These are phyloP conservation scores for Anarrhichthys ocellatus DNA, from an alignment of 2,113 vertebrate genomes.

Conservation along the genomic window DNA sequence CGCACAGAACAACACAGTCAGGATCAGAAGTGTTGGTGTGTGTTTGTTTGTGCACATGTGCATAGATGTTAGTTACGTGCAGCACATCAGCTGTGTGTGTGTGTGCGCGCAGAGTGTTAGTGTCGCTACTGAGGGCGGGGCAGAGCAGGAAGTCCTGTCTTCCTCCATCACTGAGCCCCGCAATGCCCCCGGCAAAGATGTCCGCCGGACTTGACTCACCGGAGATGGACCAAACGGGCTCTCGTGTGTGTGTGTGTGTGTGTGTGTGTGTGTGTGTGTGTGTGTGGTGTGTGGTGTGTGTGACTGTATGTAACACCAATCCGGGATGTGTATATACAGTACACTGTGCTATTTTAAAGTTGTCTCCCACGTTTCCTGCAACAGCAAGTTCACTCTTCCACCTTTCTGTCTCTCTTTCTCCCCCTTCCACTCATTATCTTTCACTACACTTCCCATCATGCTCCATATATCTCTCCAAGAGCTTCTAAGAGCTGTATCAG, in stretches of 20 bases:
- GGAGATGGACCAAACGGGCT: constrained; percentile 36
- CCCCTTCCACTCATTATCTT: constrained; percentile 4
- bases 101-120: constrained; percentile 18
- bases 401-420: not conserved
- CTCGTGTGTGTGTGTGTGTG: not conserved
- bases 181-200: constrained; percentile 53
- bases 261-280: not conserved
- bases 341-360: constrained; percentile 62
- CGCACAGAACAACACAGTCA: not conserved
- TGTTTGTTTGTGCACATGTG: constrained; percentile 5
- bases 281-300: not conserved
- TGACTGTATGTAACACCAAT: constrained; percentile 17
- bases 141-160: constrained; percentile 69
- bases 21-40: constrained; percentile 19
- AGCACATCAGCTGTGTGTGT: constrained; percentile 12
- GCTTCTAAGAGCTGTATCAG: constrained; percentile 3
- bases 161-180: constrained; percentile 53
- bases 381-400: not conserved
- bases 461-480: not conserved
- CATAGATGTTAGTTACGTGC: not conserved
- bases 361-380: constrained; percentile 63
- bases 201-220: constrained; percentile 58
- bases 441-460: constrained; percentile 24
- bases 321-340: constrained; percentile 28
- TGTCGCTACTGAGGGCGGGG: constrained; percentile 50